These are phyloP conservation scores for Tethya wilhelma DNA, from an alignment of 37 sponge, comb jelly and placozoan species.

Conservation along the genomic window DNA sequence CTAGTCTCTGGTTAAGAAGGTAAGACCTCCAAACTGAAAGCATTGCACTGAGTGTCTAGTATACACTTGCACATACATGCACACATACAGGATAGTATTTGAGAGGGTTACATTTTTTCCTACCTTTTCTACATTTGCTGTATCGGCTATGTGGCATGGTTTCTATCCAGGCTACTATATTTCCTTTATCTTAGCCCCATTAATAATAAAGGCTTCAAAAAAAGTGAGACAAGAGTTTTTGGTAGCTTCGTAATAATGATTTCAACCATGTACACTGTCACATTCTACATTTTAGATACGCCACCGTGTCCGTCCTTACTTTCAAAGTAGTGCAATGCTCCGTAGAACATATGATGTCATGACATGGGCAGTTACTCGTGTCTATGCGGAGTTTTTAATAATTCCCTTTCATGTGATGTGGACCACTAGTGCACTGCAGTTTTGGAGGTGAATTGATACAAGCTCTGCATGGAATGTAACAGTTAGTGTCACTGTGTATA, in stretches of 20 bases:
- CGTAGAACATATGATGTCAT: slow-evolving; percentile 59
- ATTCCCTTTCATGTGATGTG: slow-evolving; percentile 17
- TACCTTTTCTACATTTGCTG: slow-evolving; percentile 54
- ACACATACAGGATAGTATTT: slow-evolving; percentile 19
- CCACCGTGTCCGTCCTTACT: slow-evolving; percentile 45
- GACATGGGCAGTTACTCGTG: slow-evolving; percentile 43
- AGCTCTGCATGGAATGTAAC: too few species aligned
- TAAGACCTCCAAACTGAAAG: too few species aligned
- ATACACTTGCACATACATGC: too few species aligned
- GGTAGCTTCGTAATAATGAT: too few species aligned
- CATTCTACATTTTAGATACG: slow-evolving; percentile 68
- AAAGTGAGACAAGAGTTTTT: too few species aligned
- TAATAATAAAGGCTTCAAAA: slow-evolving; percentile 55
- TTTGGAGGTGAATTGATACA: too few species aligned
- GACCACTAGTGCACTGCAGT: background rate
- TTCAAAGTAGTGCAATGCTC: slow-evolving; percentile 35
- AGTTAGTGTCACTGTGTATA: too few species aligned
- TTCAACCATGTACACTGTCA: too few species aligned
- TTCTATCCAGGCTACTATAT: slow-evolving; percentile 91
- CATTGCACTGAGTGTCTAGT: too few species aligned
- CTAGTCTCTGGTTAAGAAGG: slow-evolving; percentile 80
- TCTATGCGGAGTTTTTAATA: slow-evolving; percentile 43
- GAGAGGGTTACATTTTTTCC: slow-evolving; percentile 18
- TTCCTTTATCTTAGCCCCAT: slow-evolving; percentile 51
- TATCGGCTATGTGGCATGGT: slow-evolving; percentile 92